Evolutionary conservation across 2,113 vertebrate genomes (phyloP).

Genomic region (Cyphomyrus discorhynchus): DNA sequence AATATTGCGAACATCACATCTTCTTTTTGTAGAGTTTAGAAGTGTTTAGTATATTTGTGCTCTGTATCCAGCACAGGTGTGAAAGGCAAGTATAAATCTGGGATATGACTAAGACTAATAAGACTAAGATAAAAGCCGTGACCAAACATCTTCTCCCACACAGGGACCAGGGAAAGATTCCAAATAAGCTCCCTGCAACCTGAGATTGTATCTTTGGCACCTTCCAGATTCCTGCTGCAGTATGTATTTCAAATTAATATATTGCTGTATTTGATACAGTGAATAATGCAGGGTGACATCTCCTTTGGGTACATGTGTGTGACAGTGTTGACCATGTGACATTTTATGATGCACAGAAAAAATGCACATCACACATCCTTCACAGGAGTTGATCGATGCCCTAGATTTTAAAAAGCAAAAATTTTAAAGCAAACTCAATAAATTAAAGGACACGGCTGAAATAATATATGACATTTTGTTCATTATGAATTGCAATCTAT

Average conservation of each 20-base stretch:
- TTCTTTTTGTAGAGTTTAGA: neutral
- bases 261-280: neutral
- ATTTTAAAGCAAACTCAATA: neutral
- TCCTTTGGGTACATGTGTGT: neutral
- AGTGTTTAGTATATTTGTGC: neutral
- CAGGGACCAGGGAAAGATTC: neutral
- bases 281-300: neutral
- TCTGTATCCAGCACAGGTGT: neutral
- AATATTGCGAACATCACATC: neutral
- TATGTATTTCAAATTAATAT: neutral
- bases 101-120: neutral
- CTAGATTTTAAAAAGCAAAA: neutral
- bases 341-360: neutral
- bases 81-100: neutral
- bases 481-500: neutral
- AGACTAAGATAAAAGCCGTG: neutral
- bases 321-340: neutral
- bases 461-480: neutral
- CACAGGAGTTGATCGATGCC: neutral
- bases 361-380: neutral
- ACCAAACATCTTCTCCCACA: neutral
- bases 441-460: neutral
- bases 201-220: neutral
- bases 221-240: neutral
- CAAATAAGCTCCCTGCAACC: neutral